phyloP scores from a whole-genome alignment of 2,113 vertebrate genomes.

The Mungos mungo region DNA sequence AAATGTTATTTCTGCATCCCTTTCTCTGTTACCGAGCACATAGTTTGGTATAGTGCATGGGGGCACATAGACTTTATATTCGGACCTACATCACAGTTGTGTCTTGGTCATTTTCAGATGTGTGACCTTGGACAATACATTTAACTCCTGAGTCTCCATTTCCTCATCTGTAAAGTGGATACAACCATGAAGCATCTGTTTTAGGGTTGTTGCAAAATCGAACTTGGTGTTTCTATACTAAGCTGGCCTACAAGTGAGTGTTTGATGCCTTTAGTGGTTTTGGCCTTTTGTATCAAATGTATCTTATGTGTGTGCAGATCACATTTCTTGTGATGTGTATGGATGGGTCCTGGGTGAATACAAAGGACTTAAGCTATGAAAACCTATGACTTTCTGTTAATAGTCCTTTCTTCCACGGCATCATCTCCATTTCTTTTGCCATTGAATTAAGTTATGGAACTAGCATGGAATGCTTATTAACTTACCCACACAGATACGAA shows the following conservation, averaged over 20 bases:
- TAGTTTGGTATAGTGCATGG: neutral
- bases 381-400: neutral
- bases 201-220: neutral
- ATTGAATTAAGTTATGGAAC: neutral
- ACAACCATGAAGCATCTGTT: neutral
- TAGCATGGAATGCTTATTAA: neutral
- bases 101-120: neutral
- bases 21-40: neutral
- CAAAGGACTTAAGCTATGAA: neutral
- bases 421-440: neutral
- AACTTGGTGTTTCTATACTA: neutral
- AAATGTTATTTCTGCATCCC: neutral
- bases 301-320: neutral
- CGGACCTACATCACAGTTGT: neutral
- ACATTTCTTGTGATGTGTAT: neutral
- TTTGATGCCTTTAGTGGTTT: neutral
- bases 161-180: neutral
- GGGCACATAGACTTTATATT: neutral
- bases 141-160: neutral
- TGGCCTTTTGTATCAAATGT: neutral
- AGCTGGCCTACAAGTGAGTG: neutral
- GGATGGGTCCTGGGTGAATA: neutral
- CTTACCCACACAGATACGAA: neutral
- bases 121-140: neutral
- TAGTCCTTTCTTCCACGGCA: neutral